These are phyloP conservation scores for Pseudochromis fuscus DNA, from an alignment of 2,797 vertebrate species.

Conservation along the genomic window DNA sequence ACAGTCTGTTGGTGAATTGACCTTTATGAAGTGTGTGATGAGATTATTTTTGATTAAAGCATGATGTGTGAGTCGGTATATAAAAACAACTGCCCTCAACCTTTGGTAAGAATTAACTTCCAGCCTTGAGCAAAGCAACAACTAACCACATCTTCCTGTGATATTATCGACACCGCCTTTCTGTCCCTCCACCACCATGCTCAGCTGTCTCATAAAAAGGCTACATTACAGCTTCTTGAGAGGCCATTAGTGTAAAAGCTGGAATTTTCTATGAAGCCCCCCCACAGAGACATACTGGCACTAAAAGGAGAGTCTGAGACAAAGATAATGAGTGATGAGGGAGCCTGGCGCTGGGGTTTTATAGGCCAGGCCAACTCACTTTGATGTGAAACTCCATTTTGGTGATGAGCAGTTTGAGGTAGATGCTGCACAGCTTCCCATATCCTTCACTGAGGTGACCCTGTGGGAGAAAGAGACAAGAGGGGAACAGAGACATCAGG, in stretches of 20 bases:
- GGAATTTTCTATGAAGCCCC: constrained; percentile 54
- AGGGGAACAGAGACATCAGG: background rate
- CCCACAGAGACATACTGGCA: constrained; percentile 48
- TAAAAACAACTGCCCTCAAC: background rate
- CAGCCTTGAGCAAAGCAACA: background rate
- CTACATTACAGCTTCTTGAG: constrained; percentile 64
- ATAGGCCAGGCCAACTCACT: constrained; percentile 85
- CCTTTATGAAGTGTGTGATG: background rate
- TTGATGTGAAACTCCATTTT: constrained; percentile 99
- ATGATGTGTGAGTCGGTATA: no score
- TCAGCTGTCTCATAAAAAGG: constrained; percentile 63
- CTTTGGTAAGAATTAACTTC: constrained; percentile 6
- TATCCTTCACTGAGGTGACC: constrained; percentile 98
- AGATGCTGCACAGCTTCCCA: constrained; percentile 97
- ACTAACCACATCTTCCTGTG: constrained; percentile 33
- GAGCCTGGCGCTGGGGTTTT: constrained; percentile 56
- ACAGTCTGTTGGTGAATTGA: constrained; percentile 39
- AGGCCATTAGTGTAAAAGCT: constrained; percentile 68
- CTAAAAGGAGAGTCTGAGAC: constrained; percentile 67
- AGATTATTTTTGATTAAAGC: background rate
- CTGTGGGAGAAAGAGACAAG: constrained; percentile 72
- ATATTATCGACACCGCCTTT: constrained; percentile 13
- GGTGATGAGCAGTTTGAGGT: constrained; percentile 99
- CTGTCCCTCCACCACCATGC: constrained; percentile 1
- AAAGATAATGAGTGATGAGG: constrained; percentile 69